These are phyloP conservation scores for Cantharis lateralis DNA, from an alignment of 2,888 invertebrate species.

Conservation along the genomic window DNA sequence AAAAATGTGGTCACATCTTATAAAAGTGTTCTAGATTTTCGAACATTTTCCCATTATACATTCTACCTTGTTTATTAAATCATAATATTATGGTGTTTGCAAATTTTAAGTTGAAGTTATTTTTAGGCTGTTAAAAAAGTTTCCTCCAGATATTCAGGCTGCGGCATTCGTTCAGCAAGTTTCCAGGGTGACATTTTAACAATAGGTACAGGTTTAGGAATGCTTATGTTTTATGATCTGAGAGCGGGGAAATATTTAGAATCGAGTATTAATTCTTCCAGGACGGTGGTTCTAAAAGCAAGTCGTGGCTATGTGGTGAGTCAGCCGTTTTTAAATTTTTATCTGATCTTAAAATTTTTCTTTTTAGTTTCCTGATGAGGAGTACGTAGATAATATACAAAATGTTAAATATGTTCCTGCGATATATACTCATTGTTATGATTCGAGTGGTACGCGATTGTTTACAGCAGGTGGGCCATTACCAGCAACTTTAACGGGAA, in stretches of 20 bases:
- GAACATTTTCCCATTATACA: too few relatives aligned
- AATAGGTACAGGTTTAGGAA: slow-evolving; percentile 90
- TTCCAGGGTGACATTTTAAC: slow-evolving; percentile 90
- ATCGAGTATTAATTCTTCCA: slow-evolving; percentile 85
- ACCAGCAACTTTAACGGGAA: slow-evolving; percentile 88
- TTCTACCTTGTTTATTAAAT: too few relatives aligned
- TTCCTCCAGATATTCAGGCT: slow-evolving; percentile 85
- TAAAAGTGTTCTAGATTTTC: too few relatives aligned
- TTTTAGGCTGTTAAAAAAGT: slow-evolving; percentile 74
- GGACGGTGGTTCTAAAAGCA: slow-evolving; percentile 85
- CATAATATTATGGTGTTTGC: background rate
- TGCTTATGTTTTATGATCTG: slow-evolving; percentile 92
- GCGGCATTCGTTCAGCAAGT: slow-evolving; percentile 89
- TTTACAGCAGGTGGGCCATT: slow-evolving; percentile 96
- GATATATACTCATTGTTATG: slow-evolving; percentile 96
- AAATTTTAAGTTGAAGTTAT: slow-evolving; percentile 2
- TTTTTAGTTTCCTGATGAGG: slow-evolving; percentile 79
- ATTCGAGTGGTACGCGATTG: slow-evolving; percentile 85
- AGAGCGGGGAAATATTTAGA: slow-evolving; percentile 90
- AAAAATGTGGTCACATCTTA: too few relatives aligned
- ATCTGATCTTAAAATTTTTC: background rate
- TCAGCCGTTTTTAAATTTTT: slow-evolving; percentile 31
- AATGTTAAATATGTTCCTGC: slow-evolving; percentile 89
- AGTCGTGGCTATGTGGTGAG: slow-evolving; percentile 88
- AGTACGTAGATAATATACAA: slow-evolving; percentile 81